phyloP scores from a whole-genome alignment of 2,888 invertebrate species.

The Cheiracanthium punctorium region DNA sequence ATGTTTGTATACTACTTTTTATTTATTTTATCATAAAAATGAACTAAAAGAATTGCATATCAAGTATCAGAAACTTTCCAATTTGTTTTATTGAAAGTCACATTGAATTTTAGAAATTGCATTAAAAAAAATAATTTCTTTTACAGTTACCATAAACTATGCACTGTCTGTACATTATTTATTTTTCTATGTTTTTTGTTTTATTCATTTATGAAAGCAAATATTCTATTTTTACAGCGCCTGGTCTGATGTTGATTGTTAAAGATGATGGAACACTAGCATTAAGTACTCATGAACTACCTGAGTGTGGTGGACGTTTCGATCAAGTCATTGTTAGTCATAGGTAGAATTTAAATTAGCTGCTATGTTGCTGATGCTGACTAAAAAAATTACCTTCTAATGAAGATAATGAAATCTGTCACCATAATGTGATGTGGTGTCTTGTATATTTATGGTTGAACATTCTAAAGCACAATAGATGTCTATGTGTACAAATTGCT shows the following conservation, averaged over 20 bases:
- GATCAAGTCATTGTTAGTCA: slow-evolving; percentile 57
- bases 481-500: neutral
- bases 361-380: slow-evolving; percentile 3
- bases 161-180: no score
- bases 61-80: no score
- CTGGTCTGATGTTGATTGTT: slow-evolving; percentile 92
- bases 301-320: slow-evolving; percentile 61
- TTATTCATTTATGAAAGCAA: neutral
- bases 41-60: no score
- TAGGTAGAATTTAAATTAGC: slow-evolving; percentile 56
- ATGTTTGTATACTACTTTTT: no score
- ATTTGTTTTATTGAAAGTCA: no score
- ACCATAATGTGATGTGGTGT: slow-evolving; percentile 2
- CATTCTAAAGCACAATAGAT: neutral
- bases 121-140: no score
- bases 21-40: no score
- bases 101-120: no score
- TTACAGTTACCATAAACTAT: no score
- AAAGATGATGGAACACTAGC: slow-evolving; percentile 92
- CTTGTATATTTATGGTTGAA: neutral
- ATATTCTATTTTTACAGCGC: slow-evolving; percentile 80
- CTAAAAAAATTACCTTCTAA: slow-evolving; percentile 4
- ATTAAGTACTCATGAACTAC: slow-evolving; percentile 84
- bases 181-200: no score
- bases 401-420: neutral